phyloP scores from a whole-genome alignment of 2,888 invertebrate genomes.

The Cylindroiulus punctatus region DNA sequence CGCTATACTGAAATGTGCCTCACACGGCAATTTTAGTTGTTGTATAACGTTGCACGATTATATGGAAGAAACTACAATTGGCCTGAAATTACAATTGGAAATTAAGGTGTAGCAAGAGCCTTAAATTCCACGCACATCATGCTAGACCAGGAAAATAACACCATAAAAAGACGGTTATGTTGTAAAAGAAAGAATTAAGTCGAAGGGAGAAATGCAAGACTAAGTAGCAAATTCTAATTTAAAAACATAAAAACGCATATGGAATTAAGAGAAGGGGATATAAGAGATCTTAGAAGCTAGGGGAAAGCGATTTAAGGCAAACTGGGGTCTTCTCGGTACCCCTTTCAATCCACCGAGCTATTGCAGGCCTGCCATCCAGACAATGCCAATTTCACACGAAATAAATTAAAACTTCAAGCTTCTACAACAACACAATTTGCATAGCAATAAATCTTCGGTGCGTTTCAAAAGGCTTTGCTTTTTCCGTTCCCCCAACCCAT shows the following conservation, averaged over 20 bases:
- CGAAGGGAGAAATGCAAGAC: not conserved
- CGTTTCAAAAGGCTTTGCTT: constrained; percentile 35
- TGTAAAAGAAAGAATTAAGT: not conserved
- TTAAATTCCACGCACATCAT: constrained; percentile 33
- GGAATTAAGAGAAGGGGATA: constrained; percentile 5
- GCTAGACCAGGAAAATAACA: not conserved
- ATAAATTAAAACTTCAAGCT: constrained; percentile 45
- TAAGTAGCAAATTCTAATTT: constrained; percentile 42
- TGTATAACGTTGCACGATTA: constrained; percentile 7
- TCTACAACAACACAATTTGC: constrained; percentile 46
- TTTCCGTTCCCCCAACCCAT: constrained; percentile 36
- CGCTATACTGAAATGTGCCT: not conserved
- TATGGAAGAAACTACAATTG: not conserved
- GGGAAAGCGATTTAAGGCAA: constrained; percentile 39
- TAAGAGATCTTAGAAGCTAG: constrained; percentile 20
- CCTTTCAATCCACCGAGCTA: not conserved
- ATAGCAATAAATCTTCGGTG: constrained; percentile 44
- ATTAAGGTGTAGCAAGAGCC: constrained; percentile 30
- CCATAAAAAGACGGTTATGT: not conserved
- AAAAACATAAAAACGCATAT: constrained; percentile 11
- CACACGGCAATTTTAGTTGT: not conserved
- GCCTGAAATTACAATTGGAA: constrained; percentile 35
- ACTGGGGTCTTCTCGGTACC: constrained; percentile 17
- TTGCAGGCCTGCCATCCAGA: constrained; percentile 21
- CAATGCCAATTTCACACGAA: constrained; percentile 47